A percentile compares a stretch with the other conserved stretches of the same genome.
These are phyloP conservation scores for Dipodomys spectabilis DNA, from an alignment of 2,113 vertebrate species.

Conservation along the genomic window DNA sequence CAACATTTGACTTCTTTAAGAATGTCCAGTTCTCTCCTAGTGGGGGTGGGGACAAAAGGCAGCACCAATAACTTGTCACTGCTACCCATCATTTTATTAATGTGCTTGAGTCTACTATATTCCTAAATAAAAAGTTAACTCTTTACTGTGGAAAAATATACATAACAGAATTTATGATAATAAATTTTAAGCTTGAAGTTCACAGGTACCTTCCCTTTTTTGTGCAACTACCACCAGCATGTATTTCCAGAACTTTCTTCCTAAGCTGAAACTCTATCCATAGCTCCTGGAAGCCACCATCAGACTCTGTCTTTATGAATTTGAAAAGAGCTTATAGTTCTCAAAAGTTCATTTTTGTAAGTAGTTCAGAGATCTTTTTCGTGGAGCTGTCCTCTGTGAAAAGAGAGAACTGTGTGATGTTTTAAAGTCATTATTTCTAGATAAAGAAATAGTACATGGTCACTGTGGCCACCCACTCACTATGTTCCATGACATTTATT, in stretches of 20 bases:
- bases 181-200: background rate
- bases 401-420: background rate
- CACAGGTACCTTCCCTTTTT: background rate
- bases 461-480: constrained; percentile 32
- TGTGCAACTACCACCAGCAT: background rate
- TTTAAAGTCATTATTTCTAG: constrained; percentile 33
- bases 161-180: background rate
- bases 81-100: constrained; percentile 23
- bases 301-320: background rate
- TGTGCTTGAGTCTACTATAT: background rate
- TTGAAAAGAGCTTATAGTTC: background rate
- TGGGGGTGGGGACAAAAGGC: background rate
- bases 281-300: background rate
- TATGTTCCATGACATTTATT: constrained; percentile 68
- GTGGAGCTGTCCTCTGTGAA: background rate
- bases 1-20: constrained; percentile 49
- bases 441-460: background rate
- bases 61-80: background rate
- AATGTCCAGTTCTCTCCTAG: constrained; percentile 17
- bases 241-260: background rate
- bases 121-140: constrained; percentile 21
- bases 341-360: constrained; percentile 23
- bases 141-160: constrained; percentile 29
- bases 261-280: background rate
- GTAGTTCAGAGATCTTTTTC: background rate